A percentile compares a stretch with the other conserved stretches of the same genome.
Evolutionary conservation across 2,113 vertebrate species (phyloP).

Genomic region (Telmatochromis sp.): DNA sequence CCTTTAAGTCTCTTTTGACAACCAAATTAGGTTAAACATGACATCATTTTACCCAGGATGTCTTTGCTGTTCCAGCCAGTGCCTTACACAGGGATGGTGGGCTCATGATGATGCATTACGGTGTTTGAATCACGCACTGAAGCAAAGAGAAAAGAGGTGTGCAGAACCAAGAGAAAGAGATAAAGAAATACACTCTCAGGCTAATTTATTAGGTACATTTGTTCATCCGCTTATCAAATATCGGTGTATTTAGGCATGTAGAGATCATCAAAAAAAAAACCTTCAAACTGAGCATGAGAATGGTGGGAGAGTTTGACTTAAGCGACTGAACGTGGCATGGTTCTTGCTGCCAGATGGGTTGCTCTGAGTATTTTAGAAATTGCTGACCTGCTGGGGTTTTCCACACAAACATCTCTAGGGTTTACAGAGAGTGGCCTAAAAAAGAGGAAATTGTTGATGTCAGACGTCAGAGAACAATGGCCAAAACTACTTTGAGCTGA

Average conservation of each 20-base stretch:
- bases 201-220: neutral
- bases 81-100: neutral
- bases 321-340: neutral
- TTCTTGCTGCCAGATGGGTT: neutral
- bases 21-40: neutral
- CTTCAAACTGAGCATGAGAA: neutral
- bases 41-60: neutral
- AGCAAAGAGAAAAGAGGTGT: slow-evolving; percentile 10
- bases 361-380: neutral
- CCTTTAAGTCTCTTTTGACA: neutral
- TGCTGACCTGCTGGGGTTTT: neutral
- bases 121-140: neutral
- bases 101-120: slow-evolving; percentile 15
- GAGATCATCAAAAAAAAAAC: neutral
- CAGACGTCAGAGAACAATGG: neutral
- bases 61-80: neutral
- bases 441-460: neutral
- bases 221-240: neutral
- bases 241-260: neutral
- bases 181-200: neutral
- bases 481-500: neutral
- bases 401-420: neutral
- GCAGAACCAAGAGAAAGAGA: slow-evolving; percentile 20
- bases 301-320: neutral
- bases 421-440: neutral